phyloP scores from a whole-genome alignment of 2,888 invertebrate species.

The Dasypolia templi region DNA sequence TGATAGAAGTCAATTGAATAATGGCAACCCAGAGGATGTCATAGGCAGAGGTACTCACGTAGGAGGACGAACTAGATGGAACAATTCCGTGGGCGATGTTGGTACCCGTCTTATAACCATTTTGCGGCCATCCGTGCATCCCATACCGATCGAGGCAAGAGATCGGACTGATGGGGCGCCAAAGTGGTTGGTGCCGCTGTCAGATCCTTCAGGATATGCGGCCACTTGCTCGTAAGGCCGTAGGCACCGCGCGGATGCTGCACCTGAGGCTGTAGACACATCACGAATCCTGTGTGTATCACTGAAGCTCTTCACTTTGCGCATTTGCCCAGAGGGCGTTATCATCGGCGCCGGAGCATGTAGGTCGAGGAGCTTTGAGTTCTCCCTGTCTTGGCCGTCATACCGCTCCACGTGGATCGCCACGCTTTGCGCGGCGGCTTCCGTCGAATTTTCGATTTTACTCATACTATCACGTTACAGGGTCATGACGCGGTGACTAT shows the following conservation, averaged over 20 bases:
- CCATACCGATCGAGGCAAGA: constrained; percentile 96
- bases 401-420: constrained; percentile 86
- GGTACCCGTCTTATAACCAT: constrained; percentile 96
- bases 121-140: constrained; percentile 96
- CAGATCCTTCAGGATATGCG: constrained; percentile 90
- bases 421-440: constrained; percentile 85
- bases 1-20: constrained; percentile 86
- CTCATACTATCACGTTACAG: constrained; percentile 89
- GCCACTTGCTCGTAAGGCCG: constrained; percentile 88
- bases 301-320: constrained; percentile 89
- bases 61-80: constrained; percentile 96
- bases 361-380: constrained; percentile 83
- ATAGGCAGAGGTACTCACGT: constrained; percentile 92
- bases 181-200: constrained; percentile 91
- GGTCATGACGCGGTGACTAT: constrained; percentile 86
- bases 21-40: constrained; percentile 84
- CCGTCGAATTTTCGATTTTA: constrained; percentile 84
- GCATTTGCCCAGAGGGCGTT: constrained; percentile 88
- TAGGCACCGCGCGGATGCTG: constrained; percentile 86
- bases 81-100: constrained; percentile 95
- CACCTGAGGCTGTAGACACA: constrained; percentile 85
- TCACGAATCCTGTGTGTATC: constrained; percentile 88
- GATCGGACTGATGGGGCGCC: constrained; percentile 93
- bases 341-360: constrained; percentile 80
- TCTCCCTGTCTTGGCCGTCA: constrained; percentile 83